Conservation (phyloP, 2,797 vertebrate genomes). For the Catharus ustulatus region DNA sequence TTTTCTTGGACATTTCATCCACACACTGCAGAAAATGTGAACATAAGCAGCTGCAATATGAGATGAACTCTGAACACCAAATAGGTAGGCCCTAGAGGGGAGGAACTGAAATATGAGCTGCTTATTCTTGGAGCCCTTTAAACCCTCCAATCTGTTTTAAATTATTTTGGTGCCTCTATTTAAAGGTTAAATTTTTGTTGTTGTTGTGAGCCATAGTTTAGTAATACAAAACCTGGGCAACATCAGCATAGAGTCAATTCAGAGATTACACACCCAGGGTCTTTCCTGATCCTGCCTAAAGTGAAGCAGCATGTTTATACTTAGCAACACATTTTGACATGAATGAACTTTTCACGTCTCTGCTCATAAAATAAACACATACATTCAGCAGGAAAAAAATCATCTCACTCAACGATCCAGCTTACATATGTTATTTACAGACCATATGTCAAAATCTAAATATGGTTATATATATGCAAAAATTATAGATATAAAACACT, state of each 20-base stretch:
- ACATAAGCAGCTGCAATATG: constrained; percentile 64
- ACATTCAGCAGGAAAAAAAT: constrained; percentile 53
- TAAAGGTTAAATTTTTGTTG: constrained; percentile 74
- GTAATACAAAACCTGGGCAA: constrained; percentile 62
- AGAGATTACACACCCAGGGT: constrained; percentile 68
- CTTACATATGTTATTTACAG: constrained; percentile 57
- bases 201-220: constrained; percentile 63
- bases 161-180: constrained; percentile 75
- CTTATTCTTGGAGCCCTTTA: constrained; percentile 69
- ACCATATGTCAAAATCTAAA: constrained; percentile 54
- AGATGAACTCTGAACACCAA: constrained; percentile 73
- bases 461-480: constrained; percentile 37
- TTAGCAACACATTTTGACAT: constrained; percentile 71
- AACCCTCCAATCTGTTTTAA: constrained; percentile 75
- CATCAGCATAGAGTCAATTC: constrained; percentile 69
- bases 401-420: constrained; percentile 36
- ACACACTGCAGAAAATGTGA: constrained; percentile 60
- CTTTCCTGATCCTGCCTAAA: constrained; percentile 69
- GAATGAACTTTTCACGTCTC: constrained; percentile 73
- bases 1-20: constrained; percentile 42
- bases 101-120: constrained; percentile 71
- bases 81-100: constrained; percentile 64
- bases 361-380: constrained; percentile 73
- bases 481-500: constrained; percentile 40
- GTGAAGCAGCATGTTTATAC: constrained; percentile 71